Percentiles rank a stretch among this genome's conserved stretches.
Conservation (phyloP, 2,113 vertebrate genomes). For the Phylloscopus trochilus region DNA sequence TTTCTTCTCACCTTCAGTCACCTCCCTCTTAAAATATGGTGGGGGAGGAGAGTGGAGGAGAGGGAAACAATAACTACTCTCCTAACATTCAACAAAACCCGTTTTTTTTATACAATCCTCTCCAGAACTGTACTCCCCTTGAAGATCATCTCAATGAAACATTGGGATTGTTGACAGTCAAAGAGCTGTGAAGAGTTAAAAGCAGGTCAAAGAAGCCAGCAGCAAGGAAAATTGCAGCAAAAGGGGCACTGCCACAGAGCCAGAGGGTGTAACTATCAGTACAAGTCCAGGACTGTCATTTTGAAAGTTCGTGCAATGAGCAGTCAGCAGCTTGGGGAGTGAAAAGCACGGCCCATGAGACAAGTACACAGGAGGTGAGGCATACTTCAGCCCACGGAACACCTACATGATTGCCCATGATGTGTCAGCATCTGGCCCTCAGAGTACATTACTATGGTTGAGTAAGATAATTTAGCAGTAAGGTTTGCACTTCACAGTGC, state of each 20-base stretch:
- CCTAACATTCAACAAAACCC: neutral
- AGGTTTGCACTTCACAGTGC: neutral
- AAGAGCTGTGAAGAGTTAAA: neutral
- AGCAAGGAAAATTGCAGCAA: neutral
- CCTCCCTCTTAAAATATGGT: neutral
- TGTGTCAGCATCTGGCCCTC: neutral
- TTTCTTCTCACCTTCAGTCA: neutral
- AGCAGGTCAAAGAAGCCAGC: neutral
- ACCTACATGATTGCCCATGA: neutral
- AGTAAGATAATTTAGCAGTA: neutral
- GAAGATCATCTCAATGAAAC: neutral
- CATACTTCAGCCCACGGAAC: neutral
- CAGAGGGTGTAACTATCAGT: neutral
- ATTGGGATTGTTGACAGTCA: neutral
- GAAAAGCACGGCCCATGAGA: neutral
- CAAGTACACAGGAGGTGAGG: neutral
- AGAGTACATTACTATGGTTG: neutral
- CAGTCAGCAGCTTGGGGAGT: neutral
- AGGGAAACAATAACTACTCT: neutral
- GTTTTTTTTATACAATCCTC: neutral
- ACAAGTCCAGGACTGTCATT: neutral
- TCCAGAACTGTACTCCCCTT: neutral
- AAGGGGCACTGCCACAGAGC: neutral
- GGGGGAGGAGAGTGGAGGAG: rapidly evolving
- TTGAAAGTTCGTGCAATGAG: neutral